Evolutionary conservation across 2,797 vertebrate species (phyloP).

Genomic region (Betta splendens): DNA sequence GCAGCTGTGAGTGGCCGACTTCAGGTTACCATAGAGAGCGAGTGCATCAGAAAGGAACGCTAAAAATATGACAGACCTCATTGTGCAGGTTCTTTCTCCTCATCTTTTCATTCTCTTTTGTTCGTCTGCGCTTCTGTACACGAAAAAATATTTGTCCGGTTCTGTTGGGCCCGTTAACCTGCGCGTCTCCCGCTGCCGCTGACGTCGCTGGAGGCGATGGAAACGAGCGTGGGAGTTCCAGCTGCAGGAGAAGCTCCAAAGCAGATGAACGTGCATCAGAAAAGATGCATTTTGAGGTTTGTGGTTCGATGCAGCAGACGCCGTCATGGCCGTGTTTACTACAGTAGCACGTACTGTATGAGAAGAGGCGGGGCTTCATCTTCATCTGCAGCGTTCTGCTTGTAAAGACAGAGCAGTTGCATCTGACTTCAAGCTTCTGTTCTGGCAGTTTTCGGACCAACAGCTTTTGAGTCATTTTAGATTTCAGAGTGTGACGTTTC

Average conservation of each 20-base stretch:
- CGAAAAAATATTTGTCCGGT: constrained; percentile 17
- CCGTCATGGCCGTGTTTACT: background rate
- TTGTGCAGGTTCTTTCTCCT: background rate
- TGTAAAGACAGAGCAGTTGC: too few relatives aligned
- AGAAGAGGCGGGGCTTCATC: too few relatives aligned
- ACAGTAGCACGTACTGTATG: too few relatives aligned
- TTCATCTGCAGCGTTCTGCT: too few relatives aligned
- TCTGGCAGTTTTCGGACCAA: too few relatives aligned
- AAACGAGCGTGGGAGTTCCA: constrained; percentile 51
- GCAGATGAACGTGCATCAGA: background rate
- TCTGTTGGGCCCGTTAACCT: constrained; percentile 31
- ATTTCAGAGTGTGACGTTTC: too few relatives aligned
- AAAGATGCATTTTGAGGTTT: constrained; percentile 7
- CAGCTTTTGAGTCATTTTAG: too few relatives aligned
- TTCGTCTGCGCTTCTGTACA: constrained; percentile 6
- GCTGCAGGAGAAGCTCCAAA: constrained; percentile 7
- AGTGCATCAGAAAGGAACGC: background rate
- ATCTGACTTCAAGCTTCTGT: too few relatives aligned
- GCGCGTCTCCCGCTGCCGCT: constrained; percentile 3
- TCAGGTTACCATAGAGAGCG: constrained; percentile 39
- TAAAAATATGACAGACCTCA: background rate
- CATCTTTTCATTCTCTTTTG: background rate
- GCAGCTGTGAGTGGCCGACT: constrained; percentile 58
- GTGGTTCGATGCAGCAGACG: constrained; percentile 5
- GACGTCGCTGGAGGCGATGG: constrained; percentile 26